Conservation (phyloP, 2,113 vertebrate species). For the Cranoglanis bouderius region DNA sequence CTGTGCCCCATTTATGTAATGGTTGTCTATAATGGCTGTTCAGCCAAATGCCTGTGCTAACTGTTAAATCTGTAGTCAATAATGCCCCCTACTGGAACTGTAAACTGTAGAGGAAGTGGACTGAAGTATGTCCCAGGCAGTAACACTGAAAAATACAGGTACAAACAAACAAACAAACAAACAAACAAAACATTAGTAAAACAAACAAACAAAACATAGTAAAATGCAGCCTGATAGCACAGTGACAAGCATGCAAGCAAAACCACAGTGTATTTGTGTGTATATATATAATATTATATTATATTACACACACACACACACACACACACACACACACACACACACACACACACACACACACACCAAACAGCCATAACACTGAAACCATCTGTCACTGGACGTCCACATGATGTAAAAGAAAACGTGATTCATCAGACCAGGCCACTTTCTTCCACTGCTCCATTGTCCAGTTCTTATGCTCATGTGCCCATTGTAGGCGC, state of each 20-base stretch:
- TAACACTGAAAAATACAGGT: neutral
- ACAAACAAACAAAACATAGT: too few species aligned
- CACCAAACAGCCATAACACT: neutral
- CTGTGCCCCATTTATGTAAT: neutral
- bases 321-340: neutral
- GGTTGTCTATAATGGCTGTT: neutral
- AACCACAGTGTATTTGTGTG: neutral
- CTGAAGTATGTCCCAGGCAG: neutral
- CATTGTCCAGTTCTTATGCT: too few species aligned
- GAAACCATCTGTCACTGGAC: too few species aligned
- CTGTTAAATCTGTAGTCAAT: conserved; percentile 8
- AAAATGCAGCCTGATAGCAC: neutral
- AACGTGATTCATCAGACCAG: too few species aligned
- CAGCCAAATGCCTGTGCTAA: neutral
- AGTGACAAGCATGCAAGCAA: neutral
- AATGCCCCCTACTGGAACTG: conserved; percentile 19
- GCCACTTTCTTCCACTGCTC: too few species aligned
- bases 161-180: conserved; percentile 1
- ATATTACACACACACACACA: neutral
- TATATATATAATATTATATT: too few species aligned
- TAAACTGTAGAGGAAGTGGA: neutral
- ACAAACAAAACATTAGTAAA: too few species aligned
- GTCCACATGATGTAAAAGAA: too few species aligned
- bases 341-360: neutral
- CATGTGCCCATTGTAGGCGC: too few species aligned